A percentile compares a stretch with the other conserved stretches of the same genome.
These are phyloP conservation scores for Rallus crepitans DNA, from an alignment of 2,797 vertebrate genomes.

Conservation along the genomic window DNA sequence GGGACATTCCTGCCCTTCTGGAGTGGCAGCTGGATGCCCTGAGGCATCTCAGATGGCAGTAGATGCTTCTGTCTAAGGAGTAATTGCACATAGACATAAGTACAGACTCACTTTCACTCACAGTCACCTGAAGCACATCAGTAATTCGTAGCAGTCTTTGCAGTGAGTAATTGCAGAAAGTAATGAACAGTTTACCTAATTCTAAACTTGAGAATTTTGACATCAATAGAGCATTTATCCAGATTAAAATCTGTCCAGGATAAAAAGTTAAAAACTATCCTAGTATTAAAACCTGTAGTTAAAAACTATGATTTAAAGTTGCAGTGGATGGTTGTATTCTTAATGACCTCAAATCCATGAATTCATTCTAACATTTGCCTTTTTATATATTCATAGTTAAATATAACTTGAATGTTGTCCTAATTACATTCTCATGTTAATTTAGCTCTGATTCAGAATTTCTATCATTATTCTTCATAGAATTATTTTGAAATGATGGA, in stretches of 20 bases:
- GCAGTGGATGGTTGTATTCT: neutral
- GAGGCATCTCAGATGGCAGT: neutral
- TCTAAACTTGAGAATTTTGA: neutral
- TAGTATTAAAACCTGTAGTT: neutral
- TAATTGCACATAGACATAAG: neutral
- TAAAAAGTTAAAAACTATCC: neutral
- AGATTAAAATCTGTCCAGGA: neutral
- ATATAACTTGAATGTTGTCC: constrained; percentile 68
- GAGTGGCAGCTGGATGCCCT: constrained; percentile 13
- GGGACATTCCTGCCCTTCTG: neutral
- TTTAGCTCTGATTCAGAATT: constrained; percentile 65
- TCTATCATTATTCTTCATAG: constrained; percentile 59
- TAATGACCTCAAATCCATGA: constrained; percentile 34
- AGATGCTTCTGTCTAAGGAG: neutral
- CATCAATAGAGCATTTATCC: neutral
- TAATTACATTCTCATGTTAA: constrained; percentile 74
- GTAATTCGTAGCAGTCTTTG: neutral
- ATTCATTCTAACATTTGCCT: constrained; percentile 45
- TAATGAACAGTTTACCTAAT: neutral
- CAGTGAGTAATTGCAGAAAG: neutral
- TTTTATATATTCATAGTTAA: constrained; percentile 67
- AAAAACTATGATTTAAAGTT: neutral
- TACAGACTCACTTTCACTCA: neutral
- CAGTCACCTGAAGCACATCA: neutral
- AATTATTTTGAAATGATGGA: constrained; percentile 62